Evolutionary conservation across 30 jellyfish, hydroid and myxozoan species (phyloP).

Genomic region (Aurelia aurita): DNA sequence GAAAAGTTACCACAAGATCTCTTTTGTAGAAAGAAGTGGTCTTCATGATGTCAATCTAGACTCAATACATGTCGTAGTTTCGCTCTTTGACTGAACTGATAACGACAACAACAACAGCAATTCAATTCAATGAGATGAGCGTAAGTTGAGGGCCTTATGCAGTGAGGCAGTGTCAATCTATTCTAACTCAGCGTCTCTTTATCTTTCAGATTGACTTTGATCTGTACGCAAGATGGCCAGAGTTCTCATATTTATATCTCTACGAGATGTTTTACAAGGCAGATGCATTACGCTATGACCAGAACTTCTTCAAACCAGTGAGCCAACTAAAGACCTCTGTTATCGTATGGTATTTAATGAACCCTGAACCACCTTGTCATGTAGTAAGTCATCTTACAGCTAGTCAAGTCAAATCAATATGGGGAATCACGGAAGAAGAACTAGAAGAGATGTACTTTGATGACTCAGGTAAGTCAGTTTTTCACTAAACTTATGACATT

Average conservation of each 20-base stretch:
- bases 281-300: conserved; percentile 85
- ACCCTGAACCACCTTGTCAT: conserved; percentile 97
- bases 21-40: too few species aligned
- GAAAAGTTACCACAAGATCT: too few species aligned
- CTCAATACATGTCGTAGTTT: too few species aligned
- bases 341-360: conserved; percentile 92
- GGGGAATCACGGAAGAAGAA: conserved; percentile 99
- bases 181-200: too few species aligned
- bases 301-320: conserved; percentile 95
- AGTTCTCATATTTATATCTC: conserved; percentile 78
- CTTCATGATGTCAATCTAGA: too few species aligned
- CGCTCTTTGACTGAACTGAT: too few species aligned
- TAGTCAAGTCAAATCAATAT: conserved; percentile 95
- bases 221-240: conserved; percentile 86
- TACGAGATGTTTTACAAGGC: conserved; percentile 98
- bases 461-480: conserved; percentile 79
- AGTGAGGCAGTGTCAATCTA: too few species aligned
- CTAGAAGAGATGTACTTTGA: conserved; percentile 94
- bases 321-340: conserved; percentile 96
- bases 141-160: too few species aligned
- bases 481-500: too few species aligned
- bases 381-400: conserved; percentile 97
- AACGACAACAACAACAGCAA: too few species aligned
- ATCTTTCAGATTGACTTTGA: conserved; percentile 71
- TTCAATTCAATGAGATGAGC: too few species aligned